Percentiles rank a stretch among this genome's conserved stretches.
Evolutionary conservation across 37 sponge, comb jelly and placozoan genomes (phyloP).

Genomic region (Theonella swinhoei): DNA sequence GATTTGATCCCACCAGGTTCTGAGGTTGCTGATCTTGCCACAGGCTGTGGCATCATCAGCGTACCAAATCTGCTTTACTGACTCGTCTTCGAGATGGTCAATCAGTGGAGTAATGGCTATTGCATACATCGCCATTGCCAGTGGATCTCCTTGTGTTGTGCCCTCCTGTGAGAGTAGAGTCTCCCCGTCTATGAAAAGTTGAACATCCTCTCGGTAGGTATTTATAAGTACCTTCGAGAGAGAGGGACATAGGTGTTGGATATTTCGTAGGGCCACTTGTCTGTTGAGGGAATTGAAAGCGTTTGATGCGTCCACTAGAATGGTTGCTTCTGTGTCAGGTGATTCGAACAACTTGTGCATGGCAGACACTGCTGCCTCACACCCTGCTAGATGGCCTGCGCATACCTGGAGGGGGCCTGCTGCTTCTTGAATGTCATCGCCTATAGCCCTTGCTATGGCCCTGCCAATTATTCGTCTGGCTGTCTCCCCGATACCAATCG

Average conservation of each 20-base stretch:
- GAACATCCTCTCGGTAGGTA: constrained; percentile 33
- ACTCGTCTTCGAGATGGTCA: neutral
- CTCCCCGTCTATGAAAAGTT: constrained; percentile 54
- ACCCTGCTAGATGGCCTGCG: constrained; percentile 61
- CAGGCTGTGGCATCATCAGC: constrained; percentile 59
- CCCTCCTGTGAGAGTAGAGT: constrained; percentile 57
- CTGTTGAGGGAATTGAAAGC: constrained; percentile 62
- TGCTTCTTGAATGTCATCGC: constrained; percentile 31
- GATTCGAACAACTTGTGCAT: constrained; percentile 16
- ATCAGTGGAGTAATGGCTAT: constrained; percentile 48
- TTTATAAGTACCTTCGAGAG: constrained; percentile 40
- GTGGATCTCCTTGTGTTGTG: constrained; percentile 58
- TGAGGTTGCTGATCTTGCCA: constrained; percentile 7
- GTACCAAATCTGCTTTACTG: constrained; percentile 47
- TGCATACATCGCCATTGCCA: constrained; percentile 68
- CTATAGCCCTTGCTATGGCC: constrained; percentile 34
- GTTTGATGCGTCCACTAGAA: constrained; percentile 45
- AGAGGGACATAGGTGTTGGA: constrained; percentile 42
- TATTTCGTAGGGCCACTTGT: constrained; percentile 49
- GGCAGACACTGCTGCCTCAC: constrained; percentile 62
- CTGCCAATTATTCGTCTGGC: constrained; percentile 40
- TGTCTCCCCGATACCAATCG: constrained; percentile 60
- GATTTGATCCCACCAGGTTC: constrained; percentile 49
- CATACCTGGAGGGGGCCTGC: constrained; percentile 55
- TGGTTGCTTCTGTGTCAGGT: constrained; percentile 22